phyloP scores from a whole-genome alignment of 2,888 invertebrate species.

The Mamestra brassicae region DNA sequence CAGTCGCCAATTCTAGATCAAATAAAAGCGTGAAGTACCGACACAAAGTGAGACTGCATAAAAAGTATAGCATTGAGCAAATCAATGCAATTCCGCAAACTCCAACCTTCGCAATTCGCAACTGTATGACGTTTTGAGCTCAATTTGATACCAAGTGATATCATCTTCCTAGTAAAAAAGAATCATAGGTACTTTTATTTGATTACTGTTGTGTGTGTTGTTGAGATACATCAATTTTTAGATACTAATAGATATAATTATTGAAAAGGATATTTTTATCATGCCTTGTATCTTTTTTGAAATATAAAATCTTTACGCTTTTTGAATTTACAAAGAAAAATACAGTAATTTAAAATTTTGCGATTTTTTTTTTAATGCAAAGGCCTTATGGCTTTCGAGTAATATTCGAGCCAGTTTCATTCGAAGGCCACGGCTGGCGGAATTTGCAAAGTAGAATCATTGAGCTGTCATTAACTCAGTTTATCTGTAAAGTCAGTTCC shows the following conservation, averaged over 20 bases:
- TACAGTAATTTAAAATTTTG: too few species aligned
- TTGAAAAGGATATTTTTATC: background rate
- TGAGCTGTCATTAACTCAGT: conserved; percentile 5
- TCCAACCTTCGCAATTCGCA: conserved; percentile 52
- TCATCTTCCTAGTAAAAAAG: conserved; percentile 66
- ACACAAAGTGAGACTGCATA: conserved; percentile 32
- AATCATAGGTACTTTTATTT: background rate
- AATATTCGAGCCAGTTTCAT: background rate
- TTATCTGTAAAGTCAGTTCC: background rate
- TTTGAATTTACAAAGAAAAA: too few species aligned
- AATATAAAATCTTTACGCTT: too few species aligned
- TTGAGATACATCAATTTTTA: too few species aligned
- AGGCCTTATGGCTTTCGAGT: too few species aligned
- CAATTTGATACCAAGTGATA: conserved; percentile 54
- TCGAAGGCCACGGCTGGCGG: background rate
- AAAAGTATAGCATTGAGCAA: conserved; percentile 61
- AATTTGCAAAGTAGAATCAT: background rate
- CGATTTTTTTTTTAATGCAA: too few species aligned
- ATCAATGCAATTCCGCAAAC: conserved; percentile 66
- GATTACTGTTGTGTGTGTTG: background rate
- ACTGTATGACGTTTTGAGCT: conserved; percentile 55
- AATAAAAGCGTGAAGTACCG: conserved; percentile 39
- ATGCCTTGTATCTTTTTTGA: background rate
- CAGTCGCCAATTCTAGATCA: conserved; percentile 15
- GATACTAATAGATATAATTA: too few species aligned